Evolutionary conservation across 2,113 vertebrate genomes (phyloP), one percentile per base, ranked within the genome.

Genomic region (Syngnathus scovelli): DNA sequence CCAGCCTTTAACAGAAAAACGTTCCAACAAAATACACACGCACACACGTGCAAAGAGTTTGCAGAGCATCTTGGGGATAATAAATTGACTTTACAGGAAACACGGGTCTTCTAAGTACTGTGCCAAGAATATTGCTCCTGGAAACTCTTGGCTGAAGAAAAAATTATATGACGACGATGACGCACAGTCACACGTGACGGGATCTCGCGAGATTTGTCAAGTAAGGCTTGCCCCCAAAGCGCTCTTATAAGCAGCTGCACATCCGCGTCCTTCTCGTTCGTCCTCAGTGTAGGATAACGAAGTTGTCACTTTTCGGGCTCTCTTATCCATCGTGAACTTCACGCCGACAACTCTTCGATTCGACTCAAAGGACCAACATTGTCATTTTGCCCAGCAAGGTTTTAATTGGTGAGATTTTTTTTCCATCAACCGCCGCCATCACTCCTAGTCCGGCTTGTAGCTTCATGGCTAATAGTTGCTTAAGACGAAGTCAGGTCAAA

Each of bases 251-350:
- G 2, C 63, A 1, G 15, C 1, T 5, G 13, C 54, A 0, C 33
- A 13, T 44, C 38, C 66, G 27, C 56, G 85, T 81, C 87, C 86
- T 89, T 60, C 62, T 75, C 78, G 90, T 92, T 92, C 90, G 91
- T 91, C 91, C 91, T 92, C 89, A 92, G 89, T 92, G 90, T 38
- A 89, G 90, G 90, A 91, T 89, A 92, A 90, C 89, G 69, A 21
- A 52, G 44, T 0, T 0, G 0, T 1, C n/a, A 2, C 7, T 2
- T 5, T 44, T 10, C 4, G 4, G n/a, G 6, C 5, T 4, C 36
- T 13, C 43, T 3, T 13, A 5, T 51, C 13, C n/a, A n/a, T 18
- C 18, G 1, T 18, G 13, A 58, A 58, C 12, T 38, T 15, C 7
- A n/a, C 64, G 9, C 23, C 5, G 19, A 38, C 36, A 13, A 51